Evolutionary conservation across 2,888 invertebrate species (phyloP).

Genomic region (Merodon equestris): DNA sequence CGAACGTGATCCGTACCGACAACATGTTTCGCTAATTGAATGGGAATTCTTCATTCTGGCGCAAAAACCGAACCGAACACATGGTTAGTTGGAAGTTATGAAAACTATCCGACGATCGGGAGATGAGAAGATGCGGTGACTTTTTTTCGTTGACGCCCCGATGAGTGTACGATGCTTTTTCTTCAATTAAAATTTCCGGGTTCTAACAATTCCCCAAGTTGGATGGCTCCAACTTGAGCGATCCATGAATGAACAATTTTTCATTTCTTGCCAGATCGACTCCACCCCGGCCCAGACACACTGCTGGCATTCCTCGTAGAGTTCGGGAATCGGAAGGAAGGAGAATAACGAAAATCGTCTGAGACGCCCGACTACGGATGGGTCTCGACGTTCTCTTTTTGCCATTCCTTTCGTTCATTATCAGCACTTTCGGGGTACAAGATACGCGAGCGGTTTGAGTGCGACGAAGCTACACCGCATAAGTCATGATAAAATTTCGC

Average conservation of each 20-base stretch:
- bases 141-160: not conserved
- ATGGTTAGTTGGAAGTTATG: slow-evolving; percentile 12
- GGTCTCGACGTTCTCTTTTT: slow-evolving; percentile 3
- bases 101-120: slow-evolving; percentile 28
- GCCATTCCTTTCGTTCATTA: slow-evolving; percentile 32
- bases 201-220: slow-evolving; percentile 18
- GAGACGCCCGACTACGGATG: slow-evolving; percentile 12
- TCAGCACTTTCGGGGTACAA: slow-evolving; percentile 53
- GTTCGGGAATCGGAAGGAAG: not conserved
- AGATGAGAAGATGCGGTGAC: not conserved
- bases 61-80: slow-evolving; percentile 32
- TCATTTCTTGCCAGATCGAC: slow-evolving; percentile 50
- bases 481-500: slow-evolving; percentile 47
- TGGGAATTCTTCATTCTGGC: slow-evolving; percentile 55
- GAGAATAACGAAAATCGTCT: not conserved
- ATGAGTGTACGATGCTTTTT: not conserved
- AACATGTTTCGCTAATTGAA: slow-evolving; percentile 65
- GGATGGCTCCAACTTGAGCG: slow-evolving; percentile 8
- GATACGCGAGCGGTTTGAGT: not conserved
- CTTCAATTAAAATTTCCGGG: slow-evolving; percentile 54
- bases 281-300: not conserved
- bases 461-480: slow-evolving; percentile 21
- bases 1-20: slow-evolving; percentile 58
- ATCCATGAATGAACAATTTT: slow-evolving; percentile 49
- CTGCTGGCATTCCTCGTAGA: slow-evolving; percentile 30